These are phyloP conservation scores for Cariama cristata DNA, from an alignment of 2,113 vertebrate genomes.

Conservation along the genomic window DNA sequence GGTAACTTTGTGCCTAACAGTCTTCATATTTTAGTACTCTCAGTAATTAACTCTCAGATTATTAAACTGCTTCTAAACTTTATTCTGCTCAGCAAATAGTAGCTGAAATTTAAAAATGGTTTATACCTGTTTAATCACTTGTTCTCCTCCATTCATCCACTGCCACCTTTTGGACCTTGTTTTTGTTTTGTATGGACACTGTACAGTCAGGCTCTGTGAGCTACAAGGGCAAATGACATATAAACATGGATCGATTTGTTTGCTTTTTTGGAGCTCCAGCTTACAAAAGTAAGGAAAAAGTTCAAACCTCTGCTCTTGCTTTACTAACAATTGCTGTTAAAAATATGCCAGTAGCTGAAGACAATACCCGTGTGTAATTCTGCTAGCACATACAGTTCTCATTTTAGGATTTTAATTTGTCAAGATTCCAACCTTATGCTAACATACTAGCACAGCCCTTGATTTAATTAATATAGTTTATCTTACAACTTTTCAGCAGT, in stretches of 20 bases:
- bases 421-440: neutral
- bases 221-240: neutral
- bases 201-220: neutral
- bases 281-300: neutral
- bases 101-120: neutral
- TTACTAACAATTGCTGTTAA: neutral
- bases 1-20: neutral
- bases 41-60: no score
- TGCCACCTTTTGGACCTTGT: neutral
- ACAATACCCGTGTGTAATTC: neutral
- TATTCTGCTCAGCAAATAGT: neutral
- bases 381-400: neutral
- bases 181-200: neutral
- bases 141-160: neutral
- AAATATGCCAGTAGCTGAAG: neutral
- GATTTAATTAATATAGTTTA: neutral
- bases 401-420: neutral
- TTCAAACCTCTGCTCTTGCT: neutral
- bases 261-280: neutral
- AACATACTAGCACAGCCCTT: neutral
- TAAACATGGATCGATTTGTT: neutral
- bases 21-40: no score
- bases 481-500: neutral
- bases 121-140: neutral
- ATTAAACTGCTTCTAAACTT: neutral